Percentiles rank a stretch among this genome's conserved stretches.
phyloP scores from a whole-genome alignment of 2,797 vertebrate genomes.

The Pseudochaenichthys georgianus region DNA sequence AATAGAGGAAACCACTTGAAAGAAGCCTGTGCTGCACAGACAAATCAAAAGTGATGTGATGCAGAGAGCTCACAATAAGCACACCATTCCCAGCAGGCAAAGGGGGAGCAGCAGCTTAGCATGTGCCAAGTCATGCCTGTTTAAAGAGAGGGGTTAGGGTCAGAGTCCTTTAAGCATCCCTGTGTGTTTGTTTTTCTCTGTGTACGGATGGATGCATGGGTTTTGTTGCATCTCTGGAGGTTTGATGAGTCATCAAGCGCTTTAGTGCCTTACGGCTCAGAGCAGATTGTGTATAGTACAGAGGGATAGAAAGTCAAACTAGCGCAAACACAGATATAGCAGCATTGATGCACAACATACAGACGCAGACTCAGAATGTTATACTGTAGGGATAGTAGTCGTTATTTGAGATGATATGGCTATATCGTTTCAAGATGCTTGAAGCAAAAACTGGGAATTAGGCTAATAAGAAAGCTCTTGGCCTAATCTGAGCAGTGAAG shows the following conservation, averaged over 20 bases:
- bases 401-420: slow-evolving; percentile 10
- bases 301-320: slow-evolving; percentile 9
- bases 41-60: slow-evolving; percentile 67
- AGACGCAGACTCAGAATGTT: neutral
- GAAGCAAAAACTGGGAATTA: slow-evolving; percentile 37
- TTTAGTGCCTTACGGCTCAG: slow-evolving; percentile 5
- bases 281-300: slow-evolving; percentile 26
- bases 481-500: slow-evolving; percentile 41
- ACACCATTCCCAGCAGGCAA: slow-evolving; percentile 46
- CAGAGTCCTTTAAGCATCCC: slow-evolving; percentile 32
- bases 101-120: slow-evolving; percentile 39
- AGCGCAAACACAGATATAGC: neutral
- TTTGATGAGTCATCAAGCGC: slow-evolving; percentile 48
- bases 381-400: neutral
- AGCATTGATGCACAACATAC: neutral
- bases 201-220: neutral
- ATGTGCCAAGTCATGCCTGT: slow-evolving; percentile 64
- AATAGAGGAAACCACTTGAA: slow-evolving; percentile 46
- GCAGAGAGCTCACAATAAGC: slow-evolving; percentile 51
- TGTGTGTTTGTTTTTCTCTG: slow-evolving; percentile 28
- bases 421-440: neutral
- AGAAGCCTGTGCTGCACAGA: slow-evolving; percentile 34
- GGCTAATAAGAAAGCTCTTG: slow-evolving; percentile 25
- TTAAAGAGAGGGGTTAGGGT: slow-evolving; percentile 50
- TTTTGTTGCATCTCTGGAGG: slow-evolving; percentile 47